Conservation (phyloP, 2,888 invertebrate genomes). For the Piscicola geometra region DNA sequence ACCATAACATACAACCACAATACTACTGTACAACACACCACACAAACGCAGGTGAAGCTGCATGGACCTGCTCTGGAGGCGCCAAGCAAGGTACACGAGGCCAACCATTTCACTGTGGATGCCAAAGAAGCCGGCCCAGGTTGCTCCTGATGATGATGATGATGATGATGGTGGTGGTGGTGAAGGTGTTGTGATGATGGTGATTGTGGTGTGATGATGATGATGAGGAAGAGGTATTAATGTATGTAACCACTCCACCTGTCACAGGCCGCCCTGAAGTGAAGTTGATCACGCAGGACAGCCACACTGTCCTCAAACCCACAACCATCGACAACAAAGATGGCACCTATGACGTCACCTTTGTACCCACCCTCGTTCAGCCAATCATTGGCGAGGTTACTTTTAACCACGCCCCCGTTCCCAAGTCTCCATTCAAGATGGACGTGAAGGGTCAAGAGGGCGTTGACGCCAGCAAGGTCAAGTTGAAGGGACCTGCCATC, state of each 20-base stretch:
- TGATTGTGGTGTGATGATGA: too few species aligned
- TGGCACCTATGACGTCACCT: neutral
- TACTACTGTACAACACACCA: too few species aligned
- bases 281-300: slow-evolving; percentile 65
- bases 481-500: slow-evolving; percentile 76
- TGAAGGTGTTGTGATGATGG: neutral
- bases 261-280: slow-evolving; percentile 74
- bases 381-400: slow-evolving; percentile 8
- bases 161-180: too few species aligned
- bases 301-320: slow-evolving; percentile 52
- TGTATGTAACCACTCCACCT: neutral
- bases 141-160: slow-evolving; percentile 42
- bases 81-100: slow-evolving; percentile 66
- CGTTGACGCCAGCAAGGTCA: slow-evolving; percentile 58
- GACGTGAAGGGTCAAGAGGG: slow-evolving; percentile 50
- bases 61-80: slow-evolving; percentile 67
- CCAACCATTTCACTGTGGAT: slow-evolving; percentile 76
- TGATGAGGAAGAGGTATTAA: too few species aligned
- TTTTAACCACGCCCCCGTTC: neutral
- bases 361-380: slow-evolving; percentile 12
- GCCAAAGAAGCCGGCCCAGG: slow-evolving; percentile 71
- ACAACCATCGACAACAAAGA: neutral
- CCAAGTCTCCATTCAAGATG: slow-evolving; percentile 7
- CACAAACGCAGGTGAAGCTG: slow-evolving; percentile 63
- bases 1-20: too few species aligned